Evolutionary conservation across 2,797 vertebrate species (phyloP).

Genomic region (Hippopotamyrus pictus): DNA sequence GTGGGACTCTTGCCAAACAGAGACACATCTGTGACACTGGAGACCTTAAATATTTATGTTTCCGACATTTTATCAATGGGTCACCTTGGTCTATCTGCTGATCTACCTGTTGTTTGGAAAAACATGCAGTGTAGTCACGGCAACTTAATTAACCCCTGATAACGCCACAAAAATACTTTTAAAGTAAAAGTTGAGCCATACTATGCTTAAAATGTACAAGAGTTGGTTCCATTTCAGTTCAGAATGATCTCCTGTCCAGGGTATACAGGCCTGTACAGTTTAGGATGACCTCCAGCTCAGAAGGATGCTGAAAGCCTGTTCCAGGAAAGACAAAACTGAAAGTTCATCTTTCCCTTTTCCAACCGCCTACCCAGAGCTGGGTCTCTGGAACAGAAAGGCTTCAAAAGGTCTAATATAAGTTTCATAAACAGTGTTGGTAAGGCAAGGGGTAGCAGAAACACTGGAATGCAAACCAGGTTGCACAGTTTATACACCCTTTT

Average conservation of each 20-base stretch:
- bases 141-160: not conserved
- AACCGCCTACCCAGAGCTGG: not conserved
- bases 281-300: not conserved
- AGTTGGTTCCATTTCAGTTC: not conserved
- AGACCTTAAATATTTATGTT: constrained; percentile 52
- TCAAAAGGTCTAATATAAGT: not conserved
- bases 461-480: not conserved
- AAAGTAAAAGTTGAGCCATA: not conserved
- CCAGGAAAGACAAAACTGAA: not conserved
- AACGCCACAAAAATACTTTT: not conserved
- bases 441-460: not conserved
- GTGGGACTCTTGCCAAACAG: constrained; percentile 30
- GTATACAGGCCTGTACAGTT: not conserved
- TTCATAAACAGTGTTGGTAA: not conserved
- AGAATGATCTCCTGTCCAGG: not conserved
- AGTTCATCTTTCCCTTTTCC: not conserved
- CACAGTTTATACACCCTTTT: not conserved
- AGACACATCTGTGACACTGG: constrained; percentile 17
- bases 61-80: constrained; percentile 41
- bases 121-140: not conserved
- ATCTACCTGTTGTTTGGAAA: not conserved
- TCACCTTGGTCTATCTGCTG: constrained; percentile 36
- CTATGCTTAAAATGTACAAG: no score
- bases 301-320: not conserved
- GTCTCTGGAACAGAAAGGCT: not conserved